Percentiles rank a stretch among this genome's conserved stretches.
These are phyloP conservation scores for Laupala kohalensis DNA, from an alignment of 1,140 invertebrate genomes.

Conservation along the genomic window DNA sequence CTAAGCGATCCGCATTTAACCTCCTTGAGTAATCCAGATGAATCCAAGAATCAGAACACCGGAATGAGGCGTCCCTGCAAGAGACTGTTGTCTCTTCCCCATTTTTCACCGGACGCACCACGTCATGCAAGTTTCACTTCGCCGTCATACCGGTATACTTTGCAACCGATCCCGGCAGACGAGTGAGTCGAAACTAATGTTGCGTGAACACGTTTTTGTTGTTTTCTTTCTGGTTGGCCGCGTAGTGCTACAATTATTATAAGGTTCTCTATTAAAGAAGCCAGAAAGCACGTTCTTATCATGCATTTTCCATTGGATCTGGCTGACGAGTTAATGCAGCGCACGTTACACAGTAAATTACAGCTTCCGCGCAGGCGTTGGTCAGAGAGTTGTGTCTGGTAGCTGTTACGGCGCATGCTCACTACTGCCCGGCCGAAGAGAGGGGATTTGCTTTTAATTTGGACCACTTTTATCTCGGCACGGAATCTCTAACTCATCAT, in stretches of 20 bases:
- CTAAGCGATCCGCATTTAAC: too few species aligned
- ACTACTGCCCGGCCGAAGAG: background rate
- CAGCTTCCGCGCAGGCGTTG: background rate
- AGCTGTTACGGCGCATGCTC: background rate
- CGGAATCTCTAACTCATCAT: constrained; percentile 8
- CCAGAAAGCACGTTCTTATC: constrained; percentile 6
- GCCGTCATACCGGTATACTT: too few species aligned
- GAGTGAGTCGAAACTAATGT: background rate
- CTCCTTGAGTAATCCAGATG: too few species aligned
- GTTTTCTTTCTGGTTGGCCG: background rate
- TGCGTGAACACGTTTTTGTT: constrained; percentile 1
- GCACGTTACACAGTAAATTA: constrained; percentile 1
- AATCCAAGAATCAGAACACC: too few species aligned
- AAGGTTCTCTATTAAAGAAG: constrained; percentile 3
- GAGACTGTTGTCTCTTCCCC: too few species aligned
- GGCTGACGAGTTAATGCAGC: constrained; percentile 7
- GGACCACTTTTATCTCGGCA: constrained; percentile 11
- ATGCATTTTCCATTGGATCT: constrained; percentile 6
- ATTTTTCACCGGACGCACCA: too few species aligned
- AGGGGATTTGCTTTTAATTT: constrained; percentile 10
- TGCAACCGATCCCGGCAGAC: too few species aligned
- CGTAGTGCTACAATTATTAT: background rate
- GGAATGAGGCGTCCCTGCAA: too few species aligned
- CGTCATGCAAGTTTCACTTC: too few species aligned
- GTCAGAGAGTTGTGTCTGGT: constrained; percentile 1